Percentiles rank a stretch among this genome's conserved stretches.
These are phyloP conservation scores for Hippopotamyrus pictus DNA, from an alignment of 2,797 vertebrate genomes.

Conservation along the genomic window DNA sequence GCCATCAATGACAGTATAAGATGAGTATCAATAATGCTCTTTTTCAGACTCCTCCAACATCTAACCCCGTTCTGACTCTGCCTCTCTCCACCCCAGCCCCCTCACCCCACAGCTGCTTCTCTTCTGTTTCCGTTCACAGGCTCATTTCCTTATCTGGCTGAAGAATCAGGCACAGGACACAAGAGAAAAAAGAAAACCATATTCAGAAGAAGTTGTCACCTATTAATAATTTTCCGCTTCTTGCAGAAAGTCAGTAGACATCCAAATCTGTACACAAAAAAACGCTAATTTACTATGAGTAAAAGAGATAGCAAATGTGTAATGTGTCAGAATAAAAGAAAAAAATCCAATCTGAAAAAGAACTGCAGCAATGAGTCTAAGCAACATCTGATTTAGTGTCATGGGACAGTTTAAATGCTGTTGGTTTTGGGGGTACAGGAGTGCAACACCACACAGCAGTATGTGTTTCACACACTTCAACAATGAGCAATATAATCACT, in stretches of 20 bases:
- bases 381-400: neutral
- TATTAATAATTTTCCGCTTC: neutral
- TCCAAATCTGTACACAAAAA: neutral
- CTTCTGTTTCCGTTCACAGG: neutral
- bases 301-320: neutral
- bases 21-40: slow-evolving; percentile 38
- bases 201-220: neutral
- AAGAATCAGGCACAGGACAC: neutral
- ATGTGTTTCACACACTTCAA: neutral
- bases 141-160: neutral
- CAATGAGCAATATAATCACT: neutral
- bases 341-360: neutral
- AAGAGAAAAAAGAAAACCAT: neutral
- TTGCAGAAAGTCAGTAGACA: neutral
- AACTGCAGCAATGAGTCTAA: neutral
- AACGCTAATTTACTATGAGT: neutral
- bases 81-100: neutral
- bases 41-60: slow-evolving; percentile 6
- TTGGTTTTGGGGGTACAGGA: neutral
- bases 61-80: neutral
- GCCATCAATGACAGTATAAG: slow-evolving; percentile 25
- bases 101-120: neutral
- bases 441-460: too few relatives aligned
- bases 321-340: neutral
- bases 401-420: neutral